phyloP scores from a whole-genome alignment of 2,113 vertebrate genomes.

The Pavo muticus region DNA sequence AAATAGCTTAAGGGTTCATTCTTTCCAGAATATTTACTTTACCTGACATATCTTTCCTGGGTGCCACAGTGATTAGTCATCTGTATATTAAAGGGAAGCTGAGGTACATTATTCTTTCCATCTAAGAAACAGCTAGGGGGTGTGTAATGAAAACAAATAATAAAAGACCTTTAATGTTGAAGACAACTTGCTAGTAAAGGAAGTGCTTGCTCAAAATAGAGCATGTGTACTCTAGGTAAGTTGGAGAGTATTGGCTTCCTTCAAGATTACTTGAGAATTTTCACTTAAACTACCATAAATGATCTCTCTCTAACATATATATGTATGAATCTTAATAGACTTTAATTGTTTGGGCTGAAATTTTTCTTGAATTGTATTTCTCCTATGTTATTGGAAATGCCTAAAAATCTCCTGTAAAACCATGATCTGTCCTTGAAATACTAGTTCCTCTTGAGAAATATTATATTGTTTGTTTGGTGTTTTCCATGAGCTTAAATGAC shows the following conservation, averaged over 20 bases:
- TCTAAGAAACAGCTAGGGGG: neutral
- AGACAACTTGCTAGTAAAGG: neutral
- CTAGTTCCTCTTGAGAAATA: neutral
- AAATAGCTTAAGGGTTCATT: conserved; percentile 72
- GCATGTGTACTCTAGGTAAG: neutral
- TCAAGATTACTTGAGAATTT: neutral
- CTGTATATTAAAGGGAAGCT: conserved; percentile 31
- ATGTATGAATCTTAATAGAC: neutral
- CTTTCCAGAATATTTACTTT: conserved; percentile 72
- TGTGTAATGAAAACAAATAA: conserved; percentile 1
- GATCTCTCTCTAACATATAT: neutral
- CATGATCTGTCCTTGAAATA: neutral
- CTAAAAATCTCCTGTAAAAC: neutral
- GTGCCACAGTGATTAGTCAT: conserved; percentile 64
- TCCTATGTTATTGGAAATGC: neutral
- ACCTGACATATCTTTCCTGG: conserved; percentile 56
- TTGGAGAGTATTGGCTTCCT: neutral
- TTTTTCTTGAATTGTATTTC: neutral
- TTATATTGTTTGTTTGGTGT: neutral
- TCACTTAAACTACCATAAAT: neutral
- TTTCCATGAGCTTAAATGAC: neutral
- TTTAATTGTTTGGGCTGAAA: neutral
- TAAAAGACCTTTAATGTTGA: neutral
- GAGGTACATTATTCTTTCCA: neutral
- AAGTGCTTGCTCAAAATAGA: neutral